Evolutionary conservation across 2,888 invertebrate species (phyloP).

Genomic region (Luperina nickerlii): DNA sequence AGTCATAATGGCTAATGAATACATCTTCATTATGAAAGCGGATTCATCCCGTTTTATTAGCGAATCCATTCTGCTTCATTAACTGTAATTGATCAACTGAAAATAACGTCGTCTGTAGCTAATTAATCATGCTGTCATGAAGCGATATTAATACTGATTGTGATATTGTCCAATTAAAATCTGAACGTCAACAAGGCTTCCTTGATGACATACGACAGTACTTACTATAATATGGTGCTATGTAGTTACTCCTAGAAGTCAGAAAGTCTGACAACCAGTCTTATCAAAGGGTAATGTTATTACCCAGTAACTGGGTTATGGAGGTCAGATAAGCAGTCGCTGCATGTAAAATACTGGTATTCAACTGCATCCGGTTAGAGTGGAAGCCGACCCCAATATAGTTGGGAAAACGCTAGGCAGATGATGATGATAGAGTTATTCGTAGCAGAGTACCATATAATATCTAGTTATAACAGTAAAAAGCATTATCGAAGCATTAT

Average conservation of each 20-base stretch:
- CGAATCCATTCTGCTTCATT: slow-evolving; percentile 48
- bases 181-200: slow-evolving; percentile 8
- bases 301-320: no score
- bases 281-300: no score
- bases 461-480: neutral
- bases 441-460: neutral
- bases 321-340: no score
- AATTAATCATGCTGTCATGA: slow-evolving; percentile 48
- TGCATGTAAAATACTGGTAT: no score
- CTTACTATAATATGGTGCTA: no score
- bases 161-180: slow-evolving; percentile 58
- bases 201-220: neutral
- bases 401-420: no score
- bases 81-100: slow-evolving; percentile 57
- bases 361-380: no score
- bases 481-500: neutral
- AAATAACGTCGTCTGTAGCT: slow-evolving; percentile 34
- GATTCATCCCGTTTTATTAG: slow-evolving; percentile 28
- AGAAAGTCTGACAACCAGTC: no score
- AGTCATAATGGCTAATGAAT: neutral
- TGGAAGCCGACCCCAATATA: no score
- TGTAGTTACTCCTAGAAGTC: no score
- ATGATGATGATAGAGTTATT: neutral
- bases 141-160: slow-evolving; percentile 52
- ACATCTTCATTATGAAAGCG: neutral